phyloP scores from a whole-genome alignment of 92 coral and sea anemone species.

The Palythoa grandis region DNA sequence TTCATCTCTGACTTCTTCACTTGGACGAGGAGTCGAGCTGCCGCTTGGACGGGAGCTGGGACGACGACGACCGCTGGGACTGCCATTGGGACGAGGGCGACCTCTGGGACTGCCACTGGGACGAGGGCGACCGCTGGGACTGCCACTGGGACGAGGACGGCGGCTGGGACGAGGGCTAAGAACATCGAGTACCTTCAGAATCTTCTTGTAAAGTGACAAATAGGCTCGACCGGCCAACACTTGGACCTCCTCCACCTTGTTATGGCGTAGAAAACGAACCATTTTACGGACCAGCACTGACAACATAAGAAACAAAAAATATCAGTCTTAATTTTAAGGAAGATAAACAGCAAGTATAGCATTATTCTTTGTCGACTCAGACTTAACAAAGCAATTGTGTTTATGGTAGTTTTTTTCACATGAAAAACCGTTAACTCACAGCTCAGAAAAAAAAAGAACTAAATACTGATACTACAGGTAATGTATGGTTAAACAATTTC shows the following conservation, averaged over 20 bases:
- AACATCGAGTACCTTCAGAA: neutral
- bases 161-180: neutral
- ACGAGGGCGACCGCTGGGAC: too few relatives aligned
- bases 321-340: too few relatives aligned
- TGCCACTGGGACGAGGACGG: neutral
- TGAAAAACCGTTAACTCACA: too few relatives aligned
- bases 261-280: neutral
- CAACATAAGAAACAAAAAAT: neutral
- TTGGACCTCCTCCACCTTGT: slow-evolving; percentile 17
- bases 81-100: neutral
- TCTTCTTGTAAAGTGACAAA: neutral
- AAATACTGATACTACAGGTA: too few relatives aligned
- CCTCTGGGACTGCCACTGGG: neutral
- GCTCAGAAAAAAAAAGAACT: too few relatives aligned
- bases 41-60: neutral
- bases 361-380: too few relatives aligned
- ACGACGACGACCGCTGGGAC: neutral
- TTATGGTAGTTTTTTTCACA: too few relatives aligned
- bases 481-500: too few relatives aligned
- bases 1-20: neutral
- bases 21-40: neutral
- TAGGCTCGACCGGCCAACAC: slow-evolving; percentile 22
- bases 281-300: neutral
- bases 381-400: too few relatives aligned
- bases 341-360: too few relatives aligned